A percentile compares a stretch with the other conserved stretches of the same genome.
Conservation (phyloP, 1,140 invertebrate species). For the Ceratina japonica region DNA sequence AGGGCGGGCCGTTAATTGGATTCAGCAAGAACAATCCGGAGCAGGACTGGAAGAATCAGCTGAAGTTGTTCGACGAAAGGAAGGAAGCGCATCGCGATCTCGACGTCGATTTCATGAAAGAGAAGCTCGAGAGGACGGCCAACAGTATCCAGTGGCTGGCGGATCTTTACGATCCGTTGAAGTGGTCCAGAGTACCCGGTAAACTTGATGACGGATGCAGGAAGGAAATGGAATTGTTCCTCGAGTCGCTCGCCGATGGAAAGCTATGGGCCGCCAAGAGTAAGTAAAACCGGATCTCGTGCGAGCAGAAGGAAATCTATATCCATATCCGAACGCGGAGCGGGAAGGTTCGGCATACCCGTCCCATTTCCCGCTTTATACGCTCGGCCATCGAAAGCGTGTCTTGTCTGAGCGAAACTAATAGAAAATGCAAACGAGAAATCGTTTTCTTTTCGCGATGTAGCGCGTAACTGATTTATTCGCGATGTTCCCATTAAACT, state of each 20-base stretch:
- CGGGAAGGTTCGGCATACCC: no score
- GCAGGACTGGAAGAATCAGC: conserved; percentile 73
- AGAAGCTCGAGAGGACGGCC: conserved; percentile 67
- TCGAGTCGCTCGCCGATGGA: conserved; percentile 81
- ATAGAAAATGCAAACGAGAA: no score
- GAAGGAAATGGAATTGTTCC: conserved; percentile 80
- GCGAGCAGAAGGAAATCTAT: neutral
- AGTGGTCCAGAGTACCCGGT: conserved; percentile 81
- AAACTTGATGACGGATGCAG: conserved; percentile 77
- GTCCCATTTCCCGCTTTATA: no score
- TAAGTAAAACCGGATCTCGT: conserved; percentile 76
- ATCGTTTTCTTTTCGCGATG: no score
- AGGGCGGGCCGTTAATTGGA: conserved; percentile 45
- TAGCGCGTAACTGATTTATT: no score
- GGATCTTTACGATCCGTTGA: conserved; percentile 83
- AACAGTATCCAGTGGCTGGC: conserved; percentile 83
- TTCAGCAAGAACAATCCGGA: conserved; percentile 77
- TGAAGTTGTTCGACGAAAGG: conserved; percentile 60
- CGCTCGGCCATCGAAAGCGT: no score
- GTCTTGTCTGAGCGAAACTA: no score
- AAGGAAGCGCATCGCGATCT: conserved; percentile 61
- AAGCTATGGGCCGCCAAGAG: conserved; percentile 86
- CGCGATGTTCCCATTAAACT: no score
- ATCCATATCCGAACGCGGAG: no score
- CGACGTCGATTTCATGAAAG: conserved; percentile 74